Evolutionary conservation across 2,888 invertebrate species (phyloP).

Genomic region (Drosophila vallismaia): DNA sequence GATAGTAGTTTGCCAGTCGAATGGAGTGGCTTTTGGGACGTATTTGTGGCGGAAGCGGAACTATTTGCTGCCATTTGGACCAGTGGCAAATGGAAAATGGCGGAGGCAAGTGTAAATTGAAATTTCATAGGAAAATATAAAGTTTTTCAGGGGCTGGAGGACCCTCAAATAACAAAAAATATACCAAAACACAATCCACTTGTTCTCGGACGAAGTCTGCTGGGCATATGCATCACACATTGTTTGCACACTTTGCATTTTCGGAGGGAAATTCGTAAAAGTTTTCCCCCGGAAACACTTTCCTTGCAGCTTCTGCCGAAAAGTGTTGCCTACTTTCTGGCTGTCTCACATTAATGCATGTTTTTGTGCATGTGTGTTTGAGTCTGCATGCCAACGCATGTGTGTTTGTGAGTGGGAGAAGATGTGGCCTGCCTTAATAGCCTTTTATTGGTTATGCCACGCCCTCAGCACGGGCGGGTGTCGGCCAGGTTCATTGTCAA

Average conservation of each 20-base stretch:
- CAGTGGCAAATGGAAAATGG: constrained; percentile 42
- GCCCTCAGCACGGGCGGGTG: constrained; percentile 28
- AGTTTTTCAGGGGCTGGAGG: constrained; percentile 24
- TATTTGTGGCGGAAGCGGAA: constrained; percentile 59
- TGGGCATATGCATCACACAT: constrained; percentile 73
- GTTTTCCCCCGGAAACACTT: constrained; percentile 73
- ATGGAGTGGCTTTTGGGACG: constrained; percentile 2
- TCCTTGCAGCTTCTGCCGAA: constrained; percentile 62
- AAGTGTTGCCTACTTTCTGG: constrained; percentile 74
- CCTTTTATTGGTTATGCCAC: constrained; percentile 53
- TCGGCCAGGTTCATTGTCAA: constrained; percentile 74
- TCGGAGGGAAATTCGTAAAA: constrained; percentile 71
- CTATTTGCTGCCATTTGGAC: constrained; percentile 76
- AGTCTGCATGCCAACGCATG: constrained; percentile 12
- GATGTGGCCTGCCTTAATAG: constrained; percentile 57
- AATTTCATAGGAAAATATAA: constrained; percentile 70
- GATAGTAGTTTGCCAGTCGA: constrained; percentile 1
- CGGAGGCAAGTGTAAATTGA: constrained; percentile 67
- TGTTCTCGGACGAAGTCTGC: constrained; percentile 44
- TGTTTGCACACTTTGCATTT: constrained; percentile 80
- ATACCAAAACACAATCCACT: constrained; percentile 37
- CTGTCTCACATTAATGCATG: constrained; percentile 6
- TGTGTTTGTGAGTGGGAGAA: background rate
- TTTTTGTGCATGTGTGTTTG: constrained; percentile 20
- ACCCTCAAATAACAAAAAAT: constrained; percentile 11